Evolutionary conservation across 2,113 vertebrate species (phyloP).

Genomic region (Phasianus colchicus): DNA sequence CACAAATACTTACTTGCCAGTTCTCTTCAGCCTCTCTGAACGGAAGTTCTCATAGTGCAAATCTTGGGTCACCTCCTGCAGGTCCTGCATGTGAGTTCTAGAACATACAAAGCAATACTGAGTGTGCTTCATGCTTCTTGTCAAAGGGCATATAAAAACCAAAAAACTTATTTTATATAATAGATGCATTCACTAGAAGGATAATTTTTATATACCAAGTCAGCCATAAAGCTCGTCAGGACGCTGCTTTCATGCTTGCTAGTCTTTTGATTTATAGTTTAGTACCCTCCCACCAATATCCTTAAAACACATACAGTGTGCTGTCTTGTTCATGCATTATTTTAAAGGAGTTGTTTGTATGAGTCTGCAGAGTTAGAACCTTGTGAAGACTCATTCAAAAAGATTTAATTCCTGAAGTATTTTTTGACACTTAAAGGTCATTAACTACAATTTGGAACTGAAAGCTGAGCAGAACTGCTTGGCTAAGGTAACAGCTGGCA

Average conservation of each 20-base stretch:
- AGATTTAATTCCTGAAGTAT: neutral
- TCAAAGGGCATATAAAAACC: neutral
- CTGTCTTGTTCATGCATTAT: neutral
- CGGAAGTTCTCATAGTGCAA: conserved; percentile 93
- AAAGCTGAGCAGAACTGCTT: conserved; percentile 15
- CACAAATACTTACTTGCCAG: conserved; percentile 79
- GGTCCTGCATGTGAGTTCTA: conserved; percentile 91
- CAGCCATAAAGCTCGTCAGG: neutral
- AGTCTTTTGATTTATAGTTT: neutral
- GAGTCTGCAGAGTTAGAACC: neutral
- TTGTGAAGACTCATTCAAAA: neutral
- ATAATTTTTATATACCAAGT: neutral
- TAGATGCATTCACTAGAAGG: neutral
- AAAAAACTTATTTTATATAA: neutral
- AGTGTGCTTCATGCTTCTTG: neutral
- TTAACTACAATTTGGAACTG: neutral
- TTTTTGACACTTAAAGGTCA: neutral
- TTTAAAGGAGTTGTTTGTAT: neutral
- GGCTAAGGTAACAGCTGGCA: neutral
- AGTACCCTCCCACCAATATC: neutral
- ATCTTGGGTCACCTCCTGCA: conserved; percentile 90
- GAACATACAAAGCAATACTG: conserved; percentile 1
- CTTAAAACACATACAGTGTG: neutral
- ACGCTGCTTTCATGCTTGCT: neutral
- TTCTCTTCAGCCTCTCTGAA: conserved; percentile 89